Percentiles rank a stretch among this genome's conserved stretches.
phyloP scores from a whole-genome alignment of 2,797 vertebrate genomes.

The Argentina silus region DNA sequence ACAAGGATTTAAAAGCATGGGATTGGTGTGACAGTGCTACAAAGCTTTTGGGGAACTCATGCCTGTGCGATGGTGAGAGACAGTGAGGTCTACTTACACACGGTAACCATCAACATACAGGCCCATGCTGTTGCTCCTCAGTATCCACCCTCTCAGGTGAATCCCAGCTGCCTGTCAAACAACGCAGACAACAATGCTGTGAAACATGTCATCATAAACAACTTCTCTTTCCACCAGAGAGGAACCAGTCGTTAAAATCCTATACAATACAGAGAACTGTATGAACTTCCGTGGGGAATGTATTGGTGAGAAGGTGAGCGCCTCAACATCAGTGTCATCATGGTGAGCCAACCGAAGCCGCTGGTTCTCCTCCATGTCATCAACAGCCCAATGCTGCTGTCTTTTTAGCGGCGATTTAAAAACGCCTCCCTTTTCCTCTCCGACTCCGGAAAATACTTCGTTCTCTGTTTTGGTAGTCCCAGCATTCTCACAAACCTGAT shows the following conservation, averaged over 20 bases:
- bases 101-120: constrained; percentile 76
- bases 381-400: constrained; percentile 7
- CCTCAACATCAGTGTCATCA: constrained; percentile 56
- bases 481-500: neutral
- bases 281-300: constrained; percentile 49
- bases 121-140: constrained; percentile 56
- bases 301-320: constrained; percentile 71
- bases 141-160: constrained; percentile 71
- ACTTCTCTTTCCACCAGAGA: no score
- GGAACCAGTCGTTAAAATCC: neutral
- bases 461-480: neutral
- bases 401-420: constrained; percentile 28
- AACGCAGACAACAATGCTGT: constrained; percentile 9
- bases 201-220: neutral
- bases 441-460: neutral
- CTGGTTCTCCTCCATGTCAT: constrained; percentile 21
- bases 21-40: no score
- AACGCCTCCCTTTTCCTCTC: neutral
- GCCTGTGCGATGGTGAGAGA: neutral
- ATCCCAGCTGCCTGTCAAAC: constrained; percentile 64
- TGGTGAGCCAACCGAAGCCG: constrained; percentile 17
- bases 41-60: no score
- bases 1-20: no score
- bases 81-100: constrained; percentile 51
- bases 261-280: neutral